Base-by-base conservation (phyloP, 2,888 invertebrate genomes). In the Thymelicus lineola region DNA sequence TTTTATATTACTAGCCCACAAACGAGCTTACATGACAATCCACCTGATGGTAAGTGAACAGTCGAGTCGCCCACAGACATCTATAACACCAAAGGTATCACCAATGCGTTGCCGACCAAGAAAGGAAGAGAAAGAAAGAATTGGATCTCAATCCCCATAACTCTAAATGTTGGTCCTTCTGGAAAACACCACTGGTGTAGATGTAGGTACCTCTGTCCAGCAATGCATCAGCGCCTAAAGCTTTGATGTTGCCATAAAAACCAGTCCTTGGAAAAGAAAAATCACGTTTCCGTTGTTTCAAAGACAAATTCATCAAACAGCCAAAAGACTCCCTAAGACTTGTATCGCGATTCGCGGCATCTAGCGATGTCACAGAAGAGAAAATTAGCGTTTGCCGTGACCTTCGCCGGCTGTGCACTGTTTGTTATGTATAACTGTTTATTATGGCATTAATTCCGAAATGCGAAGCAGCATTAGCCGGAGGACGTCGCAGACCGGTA, bases 341-440 rank as follows among this genome's bases (percentile, higher is more conserved):
- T 79, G 76, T 79, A 78, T 88, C 81, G 89, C 90, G n/a, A n/a
- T n/a, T n/a, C n/a, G 87, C 88, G 90, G 76, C 75, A 71, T 70
- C 71, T 75, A 75, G 77, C 84, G 77, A 88, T 81, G 85, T 86
- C 86, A 85, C 82, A 81, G 79, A 82, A 84, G 84, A 82, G 82
- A 83, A 86, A 90, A 90, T 90, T 89, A 89, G 82, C 83, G 81
- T 86, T 86, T 82, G 79, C 87, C 87, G 75, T 90, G 90, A 91
- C 91, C 91, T 80, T 80, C 74, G 57, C 42, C 55, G 55, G 55
- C 68, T 67, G 73, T 76, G 59, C 75, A 75, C 67, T 79, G 76
- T 79, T 75, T 78, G 75, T 75, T 73, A 68, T 74, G 76, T 84
- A 81, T 82, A 82, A 82, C 83, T 81, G 87, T 84, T 86, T 87